Evolutionary conservation across 2,797 vertebrate species (phyloP).

Genomic region (Chaenodraco wilsoni): DNA sequence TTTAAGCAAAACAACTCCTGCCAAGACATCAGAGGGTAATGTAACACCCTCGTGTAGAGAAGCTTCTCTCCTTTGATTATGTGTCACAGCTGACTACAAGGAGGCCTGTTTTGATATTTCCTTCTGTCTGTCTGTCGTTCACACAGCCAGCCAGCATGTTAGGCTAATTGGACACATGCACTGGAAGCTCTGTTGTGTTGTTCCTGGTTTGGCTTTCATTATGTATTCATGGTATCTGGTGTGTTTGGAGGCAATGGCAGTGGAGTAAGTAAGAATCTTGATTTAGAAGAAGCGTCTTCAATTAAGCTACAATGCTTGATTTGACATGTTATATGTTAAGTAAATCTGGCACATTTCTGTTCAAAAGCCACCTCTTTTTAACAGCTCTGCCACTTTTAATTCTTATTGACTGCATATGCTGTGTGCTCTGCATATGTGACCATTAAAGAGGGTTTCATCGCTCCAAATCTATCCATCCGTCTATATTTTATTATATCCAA

Average conservation of each 20-base stretch:
- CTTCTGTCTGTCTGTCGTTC: slow-evolving; percentile 60
- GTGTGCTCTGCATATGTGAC: too few species aligned
- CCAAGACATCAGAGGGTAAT: slow-evolving; percentile 37
- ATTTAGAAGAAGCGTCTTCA: slow-evolving; percentile 8
- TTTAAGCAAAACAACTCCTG: not conserved
- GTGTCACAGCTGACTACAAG: slow-evolving; percentile 57
- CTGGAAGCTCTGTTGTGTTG: slow-evolving; percentile 48
- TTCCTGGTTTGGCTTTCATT: slow-evolving; percentile 55
- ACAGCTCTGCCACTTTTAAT: too few species aligned
- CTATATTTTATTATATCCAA: too few species aligned
- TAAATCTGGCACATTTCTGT: too few species aligned
- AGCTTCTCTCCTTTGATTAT: slow-evolving; percentile 54
- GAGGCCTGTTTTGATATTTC: slow-evolving; percentile 63
- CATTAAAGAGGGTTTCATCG: too few species aligned
- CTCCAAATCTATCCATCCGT: too few species aligned
- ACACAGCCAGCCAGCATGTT: slow-evolving; percentile 60
- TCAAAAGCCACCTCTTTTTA: too few species aligned
- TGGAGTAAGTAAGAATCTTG: not conserved
- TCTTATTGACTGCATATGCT: too few species aligned
- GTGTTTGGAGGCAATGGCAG: slow-evolving; percentile 30
- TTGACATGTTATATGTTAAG: not conserved
- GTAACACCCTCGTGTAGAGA: slow-evolving; percentile 30
- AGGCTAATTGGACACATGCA: slow-evolving; percentile 68
- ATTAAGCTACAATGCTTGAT: not conserved
- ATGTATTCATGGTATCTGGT: slow-evolving; percentile 44